Evolutionary conservation across 2,797 vertebrate species (phyloP).

Genomic region (Silurus lanzhouensis): DNA sequence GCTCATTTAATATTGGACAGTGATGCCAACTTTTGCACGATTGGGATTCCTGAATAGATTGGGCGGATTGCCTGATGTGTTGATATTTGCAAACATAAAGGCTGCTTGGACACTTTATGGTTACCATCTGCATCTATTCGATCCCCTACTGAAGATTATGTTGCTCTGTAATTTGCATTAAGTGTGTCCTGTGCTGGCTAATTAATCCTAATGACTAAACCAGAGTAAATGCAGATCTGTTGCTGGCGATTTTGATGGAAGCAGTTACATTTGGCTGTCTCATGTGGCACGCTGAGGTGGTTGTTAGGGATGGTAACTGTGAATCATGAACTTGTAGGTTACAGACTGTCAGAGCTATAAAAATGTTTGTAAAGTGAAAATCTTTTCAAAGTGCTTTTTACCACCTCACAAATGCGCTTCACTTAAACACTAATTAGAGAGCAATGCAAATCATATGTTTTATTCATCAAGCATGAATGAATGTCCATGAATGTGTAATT

Average conservation of each 20-base stretch:
- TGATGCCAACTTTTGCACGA: slow-evolving; percentile 28
- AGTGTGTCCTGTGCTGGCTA: slow-evolving; percentile 68
- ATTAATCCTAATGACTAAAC: slow-evolving; percentile 68
- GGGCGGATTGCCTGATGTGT: slow-evolving; percentile 44
- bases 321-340: slow-evolving; percentile 69
- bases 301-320: slow-evolving; percentile 71
- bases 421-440: slow-evolving; percentile 69
- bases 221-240: slow-evolving; percentile 57
- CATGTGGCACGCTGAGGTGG: slow-evolving; percentile 68
- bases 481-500: slow-evolving; percentile 7
- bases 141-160: slow-evolving; percentile 56
- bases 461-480: slow-evolving; percentile 53
- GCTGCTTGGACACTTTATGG: slow-evolving; percentile 46
- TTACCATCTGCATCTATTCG: slow-evolving; percentile 61
- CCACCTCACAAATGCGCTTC: slow-evolving; percentile 69
- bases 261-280: slow-evolving; percentile 73
- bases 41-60: slow-evolving; percentile 27
- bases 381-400: slow-evolving; percentile 64
- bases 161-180: slow-evolving; percentile 72
- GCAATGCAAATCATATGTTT: slow-evolving; percentile 51
- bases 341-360: slow-evolving; percentile 72
- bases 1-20: slow-evolving; percentile 47
- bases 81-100: slow-evolving; percentile 33
- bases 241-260: slow-evolving; percentile 62
- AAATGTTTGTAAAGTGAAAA: slow-evolving; percentile 80